These are phyloP conservation scores for Alouatta palliata DNA, from an alignment of 2,113 vertebrate genomes.

Conservation along the genomic window DNA sequence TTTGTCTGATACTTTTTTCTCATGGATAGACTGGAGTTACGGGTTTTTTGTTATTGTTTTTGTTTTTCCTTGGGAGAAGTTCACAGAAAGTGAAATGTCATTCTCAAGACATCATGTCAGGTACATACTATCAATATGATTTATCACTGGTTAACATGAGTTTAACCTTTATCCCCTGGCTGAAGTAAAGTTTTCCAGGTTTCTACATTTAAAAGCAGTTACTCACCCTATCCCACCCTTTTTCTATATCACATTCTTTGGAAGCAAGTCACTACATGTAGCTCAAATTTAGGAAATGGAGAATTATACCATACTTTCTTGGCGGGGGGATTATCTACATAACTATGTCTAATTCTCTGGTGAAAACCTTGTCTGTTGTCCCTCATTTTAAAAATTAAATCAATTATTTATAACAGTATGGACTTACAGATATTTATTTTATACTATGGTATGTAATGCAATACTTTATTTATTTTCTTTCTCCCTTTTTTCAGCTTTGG, in stretches of 20 bases:
- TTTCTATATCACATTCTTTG: background rate
- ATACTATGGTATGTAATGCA: background rate
- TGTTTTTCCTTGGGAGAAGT: background rate
- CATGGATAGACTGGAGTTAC: background rate
- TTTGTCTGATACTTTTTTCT: background rate
- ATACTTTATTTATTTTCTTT: background rate
- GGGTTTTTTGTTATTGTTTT: background rate
- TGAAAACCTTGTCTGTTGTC: background rate
- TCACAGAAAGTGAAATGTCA: background rate
- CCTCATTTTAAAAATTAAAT: background rate
- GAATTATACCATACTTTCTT: background rate
- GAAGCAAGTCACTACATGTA: background rate
- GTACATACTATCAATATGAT: background rate
- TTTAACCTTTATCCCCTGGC: background rate
- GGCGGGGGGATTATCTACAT: background rate
- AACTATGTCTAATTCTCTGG: background rate
- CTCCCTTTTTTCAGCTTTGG: background rate
- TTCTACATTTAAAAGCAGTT: background rate
- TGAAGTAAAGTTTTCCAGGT: background rate
- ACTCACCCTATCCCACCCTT: fast-evolving
- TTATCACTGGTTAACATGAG: background rate
- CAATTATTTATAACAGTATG: background rate
- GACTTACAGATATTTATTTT: background rate
- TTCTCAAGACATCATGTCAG: background rate
- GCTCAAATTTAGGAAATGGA: background rate